phyloP scores from a whole-genome alignment of 2,113 vertebrate species.

The Cryptomyrus ogoouensis region DNA sequence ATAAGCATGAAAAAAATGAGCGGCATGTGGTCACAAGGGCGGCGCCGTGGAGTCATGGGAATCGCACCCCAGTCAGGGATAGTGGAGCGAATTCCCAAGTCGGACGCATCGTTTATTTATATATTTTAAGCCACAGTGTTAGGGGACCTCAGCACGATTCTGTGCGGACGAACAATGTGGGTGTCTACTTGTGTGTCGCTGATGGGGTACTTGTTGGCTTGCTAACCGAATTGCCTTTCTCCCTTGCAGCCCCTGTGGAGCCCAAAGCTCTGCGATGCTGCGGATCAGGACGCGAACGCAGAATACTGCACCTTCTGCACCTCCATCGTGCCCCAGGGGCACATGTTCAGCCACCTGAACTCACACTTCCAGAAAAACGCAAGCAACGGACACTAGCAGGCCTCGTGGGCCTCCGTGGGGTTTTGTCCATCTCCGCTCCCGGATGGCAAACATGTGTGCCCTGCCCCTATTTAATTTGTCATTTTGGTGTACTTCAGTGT shows the following conservation, averaged over 20 bases:
- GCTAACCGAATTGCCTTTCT: slow-evolving; percentile 35
- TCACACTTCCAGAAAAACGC: slow-evolving; percentile 80
- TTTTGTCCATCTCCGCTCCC: neutral
- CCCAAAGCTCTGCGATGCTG: slow-evolving; percentile 65
- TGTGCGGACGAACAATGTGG: neutral
- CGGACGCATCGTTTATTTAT: neutral
- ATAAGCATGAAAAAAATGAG: neutral
- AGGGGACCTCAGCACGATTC: neutral
- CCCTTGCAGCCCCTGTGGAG: slow-evolving; percentile 79
- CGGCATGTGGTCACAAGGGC: neutral
- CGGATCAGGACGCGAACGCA: slow-evolving; percentile 55
- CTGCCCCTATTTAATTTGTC: slow-evolving; percentile 19
- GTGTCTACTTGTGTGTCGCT: neutral
- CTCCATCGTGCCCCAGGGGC: slow-evolving; percentile 77
- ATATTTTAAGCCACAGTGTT: neutral
- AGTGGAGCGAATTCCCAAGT: neutral
- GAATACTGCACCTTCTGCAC: slow-evolving; percentile 89
- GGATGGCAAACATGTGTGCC: neutral
- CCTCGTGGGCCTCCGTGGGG: neutral
- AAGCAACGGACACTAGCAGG: slow-evolving; percentile 55
- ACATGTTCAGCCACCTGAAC: slow-evolving; percentile 90
- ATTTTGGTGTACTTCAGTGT: slow-evolving; percentile 15
- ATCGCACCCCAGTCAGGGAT: neutral
- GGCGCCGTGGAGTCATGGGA: neutral
- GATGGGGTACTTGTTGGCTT: slow-evolving; percentile 25